These are phyloP conservation scores for Myotis myotis DNA, from an alignment of 2,797 vertebrate species.

Conservation along the genomic window DNA sequence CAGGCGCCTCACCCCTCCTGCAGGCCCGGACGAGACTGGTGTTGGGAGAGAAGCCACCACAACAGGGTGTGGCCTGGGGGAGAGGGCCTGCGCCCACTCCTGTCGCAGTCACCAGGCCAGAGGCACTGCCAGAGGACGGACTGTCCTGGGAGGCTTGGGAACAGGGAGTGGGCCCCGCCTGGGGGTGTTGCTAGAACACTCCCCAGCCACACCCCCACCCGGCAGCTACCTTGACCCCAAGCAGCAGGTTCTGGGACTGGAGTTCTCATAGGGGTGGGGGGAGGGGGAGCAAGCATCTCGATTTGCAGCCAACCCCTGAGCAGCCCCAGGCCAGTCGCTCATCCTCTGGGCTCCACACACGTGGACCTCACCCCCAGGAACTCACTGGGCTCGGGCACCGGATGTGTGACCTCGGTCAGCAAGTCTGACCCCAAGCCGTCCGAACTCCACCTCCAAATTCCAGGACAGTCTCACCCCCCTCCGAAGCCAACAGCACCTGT, in stretches of 20 bases:
- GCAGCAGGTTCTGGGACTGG: background rate
- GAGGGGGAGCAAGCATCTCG: background rate
- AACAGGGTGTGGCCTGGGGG: rapidly evolving
- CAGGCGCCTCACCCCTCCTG: background rate
- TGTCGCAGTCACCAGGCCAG: background rate
- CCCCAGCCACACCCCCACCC: background rate
- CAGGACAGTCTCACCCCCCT: background rate
- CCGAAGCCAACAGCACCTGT: too few relatives aligned
- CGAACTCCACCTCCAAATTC: background rate
- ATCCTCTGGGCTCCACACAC: background rate
- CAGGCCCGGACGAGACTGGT: background rate
- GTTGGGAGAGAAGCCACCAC: background rate
- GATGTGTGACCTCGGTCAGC: background rate
- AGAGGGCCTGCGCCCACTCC: too few relatives aligned
- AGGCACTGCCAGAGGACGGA: too few relatives aligned
- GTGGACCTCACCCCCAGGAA: rapidly evolving
- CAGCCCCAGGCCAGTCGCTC: background rate
- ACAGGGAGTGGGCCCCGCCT: too few relatives aligned
- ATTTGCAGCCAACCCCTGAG: background rate
- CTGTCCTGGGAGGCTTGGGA: background rate
- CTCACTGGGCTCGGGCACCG: too few relatives aligned
- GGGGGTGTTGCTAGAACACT: too few relatives aligned
- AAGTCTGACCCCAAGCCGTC: background rate
- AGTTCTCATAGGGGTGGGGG: too few relatives aligned
- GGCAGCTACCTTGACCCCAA: background rate